These are phyloP conservation scores for Steromphala cineraria DNA, from an alignment of 2,888 invertebrate species.

Conservation along the genomic window DNA sequence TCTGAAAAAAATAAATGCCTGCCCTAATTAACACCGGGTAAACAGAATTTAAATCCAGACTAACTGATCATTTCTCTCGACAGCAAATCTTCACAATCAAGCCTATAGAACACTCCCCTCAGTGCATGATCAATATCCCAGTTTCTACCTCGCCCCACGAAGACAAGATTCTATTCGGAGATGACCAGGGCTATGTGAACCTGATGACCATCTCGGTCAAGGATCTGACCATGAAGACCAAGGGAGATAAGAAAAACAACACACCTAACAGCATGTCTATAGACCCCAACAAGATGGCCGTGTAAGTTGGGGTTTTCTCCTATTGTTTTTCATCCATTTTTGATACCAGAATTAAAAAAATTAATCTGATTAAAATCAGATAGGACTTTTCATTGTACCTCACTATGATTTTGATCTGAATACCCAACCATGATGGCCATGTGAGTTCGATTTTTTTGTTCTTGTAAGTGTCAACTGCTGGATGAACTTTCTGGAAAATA, in stretches of 20 bases:
- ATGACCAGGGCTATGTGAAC: constrained; percentile 73
- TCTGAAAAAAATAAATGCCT: too few species aligned
- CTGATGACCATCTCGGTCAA: constrained; percentile 65
- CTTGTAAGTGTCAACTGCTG: too few species aligned
- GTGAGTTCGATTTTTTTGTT: too few species aligned
- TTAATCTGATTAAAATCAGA: too few species aligned
- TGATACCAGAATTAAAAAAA: too few species aligned
- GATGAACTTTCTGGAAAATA: too few species aligned
- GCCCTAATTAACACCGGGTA: too few species aligned
- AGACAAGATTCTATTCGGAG: constrained; percentile 70
- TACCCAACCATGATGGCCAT: too few species aligned
- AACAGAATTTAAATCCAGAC: too few species aligned
- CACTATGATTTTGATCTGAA: too few species aligned
- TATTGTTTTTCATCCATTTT: too few species aligned
- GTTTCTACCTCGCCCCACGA: constrained; percentile 53
- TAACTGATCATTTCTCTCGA: constrained; percentile 21
- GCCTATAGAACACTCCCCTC: constrained; percentile 72
- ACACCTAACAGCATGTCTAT: constrained; percentile 56
- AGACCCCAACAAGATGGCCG: constrained; percentile 65
- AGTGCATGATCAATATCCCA: constrained; percentile 68
- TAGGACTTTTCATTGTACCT: too few species aligned
- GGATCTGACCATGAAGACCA: constrained; percentile 70
- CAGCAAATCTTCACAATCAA: constrained; percentile 70
- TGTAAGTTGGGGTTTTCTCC: constrained; percentile 49
- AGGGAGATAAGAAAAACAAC: constrained; percentile 59